A percentile compares a stretch with the other conserved stretches of the same genome.
Evolutionary conservation across 2,113 vertebrate genomes (phyloP).

Genomic region (Mirza zaza): DNA sequence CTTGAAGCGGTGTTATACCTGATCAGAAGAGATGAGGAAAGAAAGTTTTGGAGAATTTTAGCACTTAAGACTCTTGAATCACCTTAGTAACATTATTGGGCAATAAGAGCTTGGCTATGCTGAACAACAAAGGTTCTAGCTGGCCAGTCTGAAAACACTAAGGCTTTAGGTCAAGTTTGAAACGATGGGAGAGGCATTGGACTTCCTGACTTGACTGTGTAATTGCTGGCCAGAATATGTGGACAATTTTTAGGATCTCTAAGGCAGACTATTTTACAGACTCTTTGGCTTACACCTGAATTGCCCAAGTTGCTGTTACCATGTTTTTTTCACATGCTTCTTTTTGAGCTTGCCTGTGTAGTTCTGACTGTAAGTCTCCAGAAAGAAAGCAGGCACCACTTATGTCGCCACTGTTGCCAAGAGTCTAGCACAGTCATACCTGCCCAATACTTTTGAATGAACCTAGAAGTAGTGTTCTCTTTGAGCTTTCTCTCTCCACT

Average conservation of each 20-base stretch:
- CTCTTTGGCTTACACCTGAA: background rate
- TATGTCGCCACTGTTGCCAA: background rate
- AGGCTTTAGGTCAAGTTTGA: background rate
- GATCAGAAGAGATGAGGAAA: background rate
- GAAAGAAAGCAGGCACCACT: background rate
- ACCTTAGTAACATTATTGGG: background rate
- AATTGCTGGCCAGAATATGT: background rate
- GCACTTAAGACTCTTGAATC: background rate
- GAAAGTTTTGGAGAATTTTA: conserved; percentile 1
- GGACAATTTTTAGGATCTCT: background rate
- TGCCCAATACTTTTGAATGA: background rate
- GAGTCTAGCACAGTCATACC: background rate
- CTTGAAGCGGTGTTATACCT: background rate
- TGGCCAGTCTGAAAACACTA: background rate
- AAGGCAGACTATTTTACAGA: background rate
- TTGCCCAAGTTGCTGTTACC: background rate
- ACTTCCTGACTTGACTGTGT: background rate
- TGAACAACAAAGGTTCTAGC: background rate
- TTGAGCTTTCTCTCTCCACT: background rate
- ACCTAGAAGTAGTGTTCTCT: background rate
- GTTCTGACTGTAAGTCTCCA: background rate
- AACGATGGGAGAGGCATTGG: background rate
- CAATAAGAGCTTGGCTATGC: background rate
- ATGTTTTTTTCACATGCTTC: background rate
- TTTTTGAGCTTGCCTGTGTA: background rate